Evolutionary conservation across 2,113 vertebrate genomes (phyloP).

Genomic region (Herpetotheres cachinnans): DNA sequence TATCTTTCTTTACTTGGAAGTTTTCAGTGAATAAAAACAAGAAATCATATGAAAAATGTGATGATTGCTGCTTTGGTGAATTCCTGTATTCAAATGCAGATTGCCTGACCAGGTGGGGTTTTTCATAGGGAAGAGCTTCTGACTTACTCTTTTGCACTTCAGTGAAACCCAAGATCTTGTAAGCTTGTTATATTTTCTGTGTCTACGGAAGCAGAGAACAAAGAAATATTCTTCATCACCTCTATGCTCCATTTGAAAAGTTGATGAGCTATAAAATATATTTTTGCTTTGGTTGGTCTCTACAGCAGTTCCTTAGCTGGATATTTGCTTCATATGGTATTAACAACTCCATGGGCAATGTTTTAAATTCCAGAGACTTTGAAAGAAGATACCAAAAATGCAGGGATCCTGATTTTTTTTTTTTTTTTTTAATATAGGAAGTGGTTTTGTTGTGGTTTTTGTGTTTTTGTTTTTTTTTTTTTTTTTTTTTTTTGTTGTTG

Average conservation of each 20-base stretch:
- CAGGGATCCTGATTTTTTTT: neutral
- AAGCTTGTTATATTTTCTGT: neutral
- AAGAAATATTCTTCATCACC: slow-evolving; percentile 9
- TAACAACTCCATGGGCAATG: neutral
- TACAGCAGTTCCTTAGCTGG: neutral
- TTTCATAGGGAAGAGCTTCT: neutral
- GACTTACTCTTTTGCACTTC: neutral
- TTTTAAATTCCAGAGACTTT: neutral
- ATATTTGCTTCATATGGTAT: neutral
- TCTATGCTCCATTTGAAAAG: slow-evolving; percentile 21
- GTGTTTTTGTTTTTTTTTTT: neutral
- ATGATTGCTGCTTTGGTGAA: neutral
- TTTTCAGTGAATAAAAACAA: neutral
- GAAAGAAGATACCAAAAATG: neutral
- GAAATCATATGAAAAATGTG: neutral
- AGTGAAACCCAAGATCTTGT: neutral
- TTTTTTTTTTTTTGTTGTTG: neutral
- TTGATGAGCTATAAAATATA: slow-evolving; percentile 30
- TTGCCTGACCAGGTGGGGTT: neutral
- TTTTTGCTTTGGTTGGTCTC: neutral
- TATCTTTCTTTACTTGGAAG: neutral
- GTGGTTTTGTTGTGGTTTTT: neutral
- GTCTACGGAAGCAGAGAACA: neutral
- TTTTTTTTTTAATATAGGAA: neutral
- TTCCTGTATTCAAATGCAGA: neutral